Base-by-base conservation (phyloP, 2,113 vertebrate genomes). In the Anhinga anhinga region DNA sequence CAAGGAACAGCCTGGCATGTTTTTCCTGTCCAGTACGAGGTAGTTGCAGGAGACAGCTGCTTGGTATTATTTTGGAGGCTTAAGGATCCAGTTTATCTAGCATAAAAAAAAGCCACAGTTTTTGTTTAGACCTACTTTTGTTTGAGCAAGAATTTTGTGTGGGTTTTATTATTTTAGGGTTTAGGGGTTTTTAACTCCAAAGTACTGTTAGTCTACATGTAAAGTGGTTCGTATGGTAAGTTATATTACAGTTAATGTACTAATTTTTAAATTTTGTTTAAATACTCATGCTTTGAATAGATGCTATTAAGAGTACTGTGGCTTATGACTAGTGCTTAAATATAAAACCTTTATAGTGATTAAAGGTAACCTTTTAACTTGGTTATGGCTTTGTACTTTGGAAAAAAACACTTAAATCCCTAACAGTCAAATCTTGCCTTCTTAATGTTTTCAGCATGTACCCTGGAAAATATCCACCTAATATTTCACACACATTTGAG, bases 371-470 rank as follows among this genome's bases (percentile, higher is more conserved):
- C 86, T 96, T 95, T 96, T 93, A 82, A 91, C 78, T 93, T 89
- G 59, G 65, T 94, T 84, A 42, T 87, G 82, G 84, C 93, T 96
- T 91, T 91, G 86, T 95, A 89, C 90, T 94, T 92, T 32, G 78
- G 80, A 93, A 92, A 92, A 95, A 93, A 80, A 0, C 23, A 61
- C 77, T 91, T 93, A 81, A 80, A 77, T 76, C 53, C 92, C 67
- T 23, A 74, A 47, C 82, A 93, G 85, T 84, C 84, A 79, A 29
- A 83, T 95, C 90, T 94, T 96, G 85, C 88, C 56, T 67, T 29
- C 91, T 82, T 97, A 97, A 96, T 97, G 94, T 93, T 96, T 97
- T 96, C 96, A 96, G 92, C 96, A 96, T 97, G 95, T 95, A 95
- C 79, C 79, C 84, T 97, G 96, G 96, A 97, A 93, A 94, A 95